phyloP scores from a whole-genome alignment of 2,888 invertebrate species.

The Eristalis arbustorum region DNA sequence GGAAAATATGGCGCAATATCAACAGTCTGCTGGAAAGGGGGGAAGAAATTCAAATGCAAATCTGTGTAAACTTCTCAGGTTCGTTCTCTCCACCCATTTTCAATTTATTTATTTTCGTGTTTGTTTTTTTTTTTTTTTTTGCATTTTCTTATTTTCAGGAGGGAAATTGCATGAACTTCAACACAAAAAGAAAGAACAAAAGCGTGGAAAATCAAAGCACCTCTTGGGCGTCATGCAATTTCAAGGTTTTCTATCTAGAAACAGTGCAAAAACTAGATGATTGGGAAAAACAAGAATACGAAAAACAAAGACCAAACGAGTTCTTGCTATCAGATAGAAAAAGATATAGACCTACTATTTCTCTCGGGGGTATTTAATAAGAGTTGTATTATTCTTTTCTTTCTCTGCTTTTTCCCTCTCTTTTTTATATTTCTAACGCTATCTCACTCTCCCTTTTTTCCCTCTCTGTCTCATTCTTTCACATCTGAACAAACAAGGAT shows the following conservation, averaged over 20 bases:
- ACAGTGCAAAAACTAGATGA: conserved; percentile 20
- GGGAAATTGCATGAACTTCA: conserved; percentile 29
- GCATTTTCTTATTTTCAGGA: conserved; percentile 22
- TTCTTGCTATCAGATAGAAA: conserved; percentile 18
- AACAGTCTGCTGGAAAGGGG: conserved; percentile 41
- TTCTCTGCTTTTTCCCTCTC: background rate
- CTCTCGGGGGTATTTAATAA: conserved; percentile 28
- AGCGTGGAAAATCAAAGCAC: conserved; percentile 39
- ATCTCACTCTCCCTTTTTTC: background rate
- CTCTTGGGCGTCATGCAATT: conserved; percentile 53
- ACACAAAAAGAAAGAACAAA: conserved; percentile 17
- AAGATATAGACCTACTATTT: conserved; percentile 21
- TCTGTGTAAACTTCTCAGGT: conserved; percentile 45
- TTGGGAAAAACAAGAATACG: conserved; percentile 18
- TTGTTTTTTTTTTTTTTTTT: conserved; percentile 20
- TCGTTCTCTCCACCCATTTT: conserved; percentile 23
- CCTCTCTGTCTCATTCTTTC: background rate
- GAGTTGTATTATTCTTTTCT: conserved; percentile 26
- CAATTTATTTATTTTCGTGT: background rate
- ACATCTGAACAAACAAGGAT: conserved; percentile 45
- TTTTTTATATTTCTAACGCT: background rate
- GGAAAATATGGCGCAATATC: conserved; percentile 51
- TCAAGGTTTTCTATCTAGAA: conserved; percentile 68
- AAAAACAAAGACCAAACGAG: conserved; percentile 35
- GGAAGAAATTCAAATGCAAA: conserved; percentile 34